A percentile compares a stretch with the other conserved stretches of the same genome.
phyloP scores from a whole-genome alignment of 2,113 vertebrate genomes.

The Syrrhaptes paradoxus region DNA sequence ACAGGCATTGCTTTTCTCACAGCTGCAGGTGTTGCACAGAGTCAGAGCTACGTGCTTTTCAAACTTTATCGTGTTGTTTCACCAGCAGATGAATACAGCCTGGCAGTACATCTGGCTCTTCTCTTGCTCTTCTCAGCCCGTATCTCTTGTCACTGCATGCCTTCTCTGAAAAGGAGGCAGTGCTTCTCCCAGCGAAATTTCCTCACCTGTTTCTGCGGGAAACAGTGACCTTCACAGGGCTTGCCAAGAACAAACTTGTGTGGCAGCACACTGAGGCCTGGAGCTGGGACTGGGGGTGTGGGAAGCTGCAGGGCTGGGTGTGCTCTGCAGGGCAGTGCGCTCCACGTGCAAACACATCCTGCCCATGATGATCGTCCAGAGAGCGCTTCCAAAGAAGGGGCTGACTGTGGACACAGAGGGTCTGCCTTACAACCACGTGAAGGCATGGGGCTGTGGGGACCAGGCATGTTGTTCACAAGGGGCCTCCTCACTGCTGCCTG shows the following conservation, averaged over 20 bases:
- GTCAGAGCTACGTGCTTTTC: not conserved
- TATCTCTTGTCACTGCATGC: not conserved
- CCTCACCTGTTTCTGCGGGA: not conserved
- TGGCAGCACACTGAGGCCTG: not conserved
- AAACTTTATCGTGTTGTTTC: not conserved
- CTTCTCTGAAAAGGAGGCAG: not conserved
- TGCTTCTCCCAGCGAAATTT: not conserved
- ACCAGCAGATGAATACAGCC: not conserved
- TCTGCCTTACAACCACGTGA: not conserved
- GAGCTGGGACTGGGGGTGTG: not conserved
- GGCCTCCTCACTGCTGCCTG: fast-evolving
- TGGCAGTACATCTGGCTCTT: not conserved
- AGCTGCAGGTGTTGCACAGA: not conserved
- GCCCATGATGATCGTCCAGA: not conserved
- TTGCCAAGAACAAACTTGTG: fast-evolving
- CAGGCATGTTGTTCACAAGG: not conserved
- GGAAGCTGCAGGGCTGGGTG: not conserved
- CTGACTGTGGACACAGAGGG: not conserved
- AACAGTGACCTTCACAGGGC: fast-evolving
- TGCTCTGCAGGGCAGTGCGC: not conserved
- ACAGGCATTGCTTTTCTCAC: not conserved
- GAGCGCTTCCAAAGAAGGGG: not conserved
- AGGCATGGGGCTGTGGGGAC: fast-evolving
- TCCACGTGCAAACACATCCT: not conserved
- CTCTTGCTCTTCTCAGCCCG: not conserved